Evolutionary conservation across 2,888 invertebrate genomes (phyloP), one percentile per base, ranked within the genome.

Genomic region (Caenorhabditis auriculariae): DNA sequence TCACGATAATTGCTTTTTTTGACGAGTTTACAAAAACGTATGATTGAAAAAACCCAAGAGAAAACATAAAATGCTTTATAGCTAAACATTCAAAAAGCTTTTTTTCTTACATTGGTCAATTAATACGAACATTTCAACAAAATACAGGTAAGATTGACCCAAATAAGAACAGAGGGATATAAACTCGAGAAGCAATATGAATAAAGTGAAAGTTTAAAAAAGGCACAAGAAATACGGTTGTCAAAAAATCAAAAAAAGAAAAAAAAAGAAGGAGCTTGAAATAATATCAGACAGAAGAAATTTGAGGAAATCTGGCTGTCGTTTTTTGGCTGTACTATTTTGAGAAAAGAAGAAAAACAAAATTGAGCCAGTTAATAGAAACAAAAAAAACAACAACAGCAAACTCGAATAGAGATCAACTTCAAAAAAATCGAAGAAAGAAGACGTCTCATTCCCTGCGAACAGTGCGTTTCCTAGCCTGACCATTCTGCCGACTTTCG

Each of bases 361-460:
- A n/a, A n/a, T n/a, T n/a, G n/a, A n/a, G n/a, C n/a, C n/a, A n/a
- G n/a, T n/a, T n/a, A n/a, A n/a, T n/a, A n/a, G n/a, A n/a, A n/a
- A n/a, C n/a, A n/a, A n/a, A n/a, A n/a, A n/a, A n/a, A n/a, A n/a
- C n/a, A n/a, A n/a, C n/a, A n/a, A n/a, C n/a, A n/a, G n/a, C n/a
- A n/a, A n/a, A n/a, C n/a, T n/a, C n/a, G n/a, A n/a, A n/a, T n/a
- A n/a, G n/a, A n/a, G n/a, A n/a, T n/a, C n/a, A n/a, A n/a, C 46
- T 37, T 23, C 52, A 53, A 37, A 35, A n/a, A 39, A n/a, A 24
- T 26, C 39, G 26, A 54, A 29, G n/a, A 24, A 42, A 46, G 43
- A 48, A 26, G 52, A 26, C 54, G 17, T 59, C 49, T 12, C 50
- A 38, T 32, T 52, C 32, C 39, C 26, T 29, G 26, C 50, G 50